phyloP scores from a whole-genome alignment of 2,113 vertebrate genomes.

The Protomyctophum bolini region DNA sequence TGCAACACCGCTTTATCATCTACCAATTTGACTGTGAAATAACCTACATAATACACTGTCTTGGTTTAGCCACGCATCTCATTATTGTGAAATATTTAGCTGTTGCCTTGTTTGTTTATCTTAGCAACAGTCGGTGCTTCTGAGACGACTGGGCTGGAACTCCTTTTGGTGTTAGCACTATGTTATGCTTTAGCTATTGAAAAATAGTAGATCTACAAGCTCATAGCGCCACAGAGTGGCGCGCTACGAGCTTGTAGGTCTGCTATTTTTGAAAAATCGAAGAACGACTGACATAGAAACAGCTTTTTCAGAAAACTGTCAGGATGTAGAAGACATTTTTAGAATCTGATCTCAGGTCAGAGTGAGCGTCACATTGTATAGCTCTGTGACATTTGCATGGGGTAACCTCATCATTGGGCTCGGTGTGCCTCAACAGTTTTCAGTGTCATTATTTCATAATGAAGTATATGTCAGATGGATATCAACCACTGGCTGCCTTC shows the following conservation, averaged over 20 bases:
- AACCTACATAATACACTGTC: background rate
- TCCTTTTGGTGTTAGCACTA: no score
- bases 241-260: no score
- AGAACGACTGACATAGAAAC: no score
- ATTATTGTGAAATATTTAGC: background rate
- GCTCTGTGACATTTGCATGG: background rate
- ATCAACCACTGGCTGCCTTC: no score
- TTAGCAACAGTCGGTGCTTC: background rate
- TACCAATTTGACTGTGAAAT: background rate
- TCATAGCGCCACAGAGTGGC: no score
- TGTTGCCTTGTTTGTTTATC: background rate
- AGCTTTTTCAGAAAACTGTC: no score
- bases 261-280: no score
- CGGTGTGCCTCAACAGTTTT: background rate
- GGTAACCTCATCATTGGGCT: background rate
- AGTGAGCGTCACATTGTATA: background rate
- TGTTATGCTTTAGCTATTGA: no score
- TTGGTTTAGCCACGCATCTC: background rate
- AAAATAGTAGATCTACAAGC: no score
- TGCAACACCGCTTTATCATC: conserved; percentile 4
- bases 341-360: no score
- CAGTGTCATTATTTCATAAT: background rate
- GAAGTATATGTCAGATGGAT: no score
- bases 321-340: no score
- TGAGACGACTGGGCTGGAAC: conserved; percentile 6